Evolutionary conservation across 1,140 invertebrate species (phyloP), one percentile per base, ranked within the genome.

Genomic region (Drosophila miranda): DNA sequence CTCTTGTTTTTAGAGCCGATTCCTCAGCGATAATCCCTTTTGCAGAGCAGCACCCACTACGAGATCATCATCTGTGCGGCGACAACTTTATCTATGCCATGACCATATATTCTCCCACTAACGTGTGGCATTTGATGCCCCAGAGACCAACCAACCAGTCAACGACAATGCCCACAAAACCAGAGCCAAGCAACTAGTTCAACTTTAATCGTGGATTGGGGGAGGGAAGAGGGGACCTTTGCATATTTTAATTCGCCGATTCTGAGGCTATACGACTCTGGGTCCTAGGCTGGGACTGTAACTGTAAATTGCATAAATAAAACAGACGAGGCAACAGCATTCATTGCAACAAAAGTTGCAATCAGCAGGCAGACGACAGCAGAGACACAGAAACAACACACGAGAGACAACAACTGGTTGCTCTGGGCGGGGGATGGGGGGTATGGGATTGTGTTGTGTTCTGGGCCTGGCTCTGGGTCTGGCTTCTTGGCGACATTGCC

Each of bases 241-340:
- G 62, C 44, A 68, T 68, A 68, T 68, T 56, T 30, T 26, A 68
- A 43, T 56, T 26, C 44, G 30, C 7, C 30, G 7, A 30, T 30
- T 30, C 30, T 9, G 30, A 2, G 66, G 38, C 64, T 69, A 28
- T 30, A 45, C 43, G 16, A 7, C 14, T 8, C 7, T 19, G n/a
- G 14, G 43, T 45, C 6, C 16, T 50, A 38, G 34, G 34, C 11
- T 38, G 11, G 3, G 44, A 30, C 19, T 71, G 43, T 75, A 86
- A 86, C 81, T 86, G 81, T 86, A 86, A 87, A 81, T 71, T 81
- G 81, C 59, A 86, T 86, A 81, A 87, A 87, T 86, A 87, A 86
- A 86, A 87, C 81, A 69, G 59, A 38, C 34, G 34, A 50, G 48
- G 42, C 44, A 75, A 62, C 70, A 75, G 62, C 58, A 63, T 55